Evolutionary conservation across 2,113 vertebrate species (phyloP).

Genomic region (Neotragus moschatus): DNA sequence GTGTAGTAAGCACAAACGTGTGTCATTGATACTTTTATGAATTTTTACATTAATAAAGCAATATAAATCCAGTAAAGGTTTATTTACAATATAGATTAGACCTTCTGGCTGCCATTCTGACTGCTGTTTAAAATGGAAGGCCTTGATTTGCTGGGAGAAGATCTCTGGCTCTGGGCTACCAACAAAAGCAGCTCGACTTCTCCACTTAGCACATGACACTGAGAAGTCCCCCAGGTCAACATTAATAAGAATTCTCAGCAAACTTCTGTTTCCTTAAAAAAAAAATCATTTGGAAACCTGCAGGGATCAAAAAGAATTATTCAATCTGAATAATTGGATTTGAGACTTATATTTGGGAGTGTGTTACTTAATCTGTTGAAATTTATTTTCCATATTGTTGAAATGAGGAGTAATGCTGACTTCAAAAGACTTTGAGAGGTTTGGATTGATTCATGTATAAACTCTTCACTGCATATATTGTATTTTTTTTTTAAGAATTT

Average conservation of each 20-base stretch:
- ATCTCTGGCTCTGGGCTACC: accelerated
- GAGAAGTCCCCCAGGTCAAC: not conserved
- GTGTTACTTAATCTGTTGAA: not conserved
- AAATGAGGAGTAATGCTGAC: not conserved
- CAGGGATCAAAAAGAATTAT: not conserved
- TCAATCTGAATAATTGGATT: not conserved
- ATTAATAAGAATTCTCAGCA: not conserved
- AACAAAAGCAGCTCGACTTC: not conserved
- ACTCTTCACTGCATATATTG: accelerated
- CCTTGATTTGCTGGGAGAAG: accelerated
- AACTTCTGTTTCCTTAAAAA: not conserved
- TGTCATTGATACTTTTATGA: not conserved
- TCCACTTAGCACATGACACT: not conserved
- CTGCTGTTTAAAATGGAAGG: not conserved
- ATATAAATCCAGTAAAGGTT: not conserved
- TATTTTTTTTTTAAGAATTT: too few species aligned
- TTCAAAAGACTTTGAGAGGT: not conserved
- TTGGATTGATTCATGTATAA: not conserved
- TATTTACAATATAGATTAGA: not conserved
- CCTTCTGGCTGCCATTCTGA: not conserved
- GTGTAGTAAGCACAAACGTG: not conserved
- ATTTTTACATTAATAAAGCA: not conserved
- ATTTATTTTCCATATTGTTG: not conserved
- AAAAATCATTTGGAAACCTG: not conserved
- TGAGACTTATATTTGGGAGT: not conserved